phyloP scores from a whole-genome alignment of 2,888 invertebrate genomes.

The Parelbella ahira region DNA sequence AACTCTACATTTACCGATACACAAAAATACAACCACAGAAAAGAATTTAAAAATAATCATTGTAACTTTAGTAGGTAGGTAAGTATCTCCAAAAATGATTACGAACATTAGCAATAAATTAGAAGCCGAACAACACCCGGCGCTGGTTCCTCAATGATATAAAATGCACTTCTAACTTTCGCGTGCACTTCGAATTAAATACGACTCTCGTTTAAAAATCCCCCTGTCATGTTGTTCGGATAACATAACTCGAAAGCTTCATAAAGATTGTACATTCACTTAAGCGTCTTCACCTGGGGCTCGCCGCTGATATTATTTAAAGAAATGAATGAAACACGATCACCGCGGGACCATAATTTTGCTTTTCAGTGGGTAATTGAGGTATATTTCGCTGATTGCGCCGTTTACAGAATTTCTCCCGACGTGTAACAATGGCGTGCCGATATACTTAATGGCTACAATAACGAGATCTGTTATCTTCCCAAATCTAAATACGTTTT shows the following conservation, averaged over 20 bases:
- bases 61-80: no score
- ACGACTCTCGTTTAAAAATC: conserved; percentile 27
- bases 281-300: conserved; percentile 22
- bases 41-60: no score
- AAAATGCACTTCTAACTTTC: conserved; percentile 13
- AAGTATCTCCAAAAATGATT: no score
- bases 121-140: conserved; percentile 9
- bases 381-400: conserved; percentile 14
- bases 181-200: conserved; percentile 7
- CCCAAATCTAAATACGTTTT: no score
- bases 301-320: conserved; percentile 20
- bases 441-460: not conserved
- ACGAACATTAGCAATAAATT: conserved; percentile 38
- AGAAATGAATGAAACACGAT: conserved; percentile 21
- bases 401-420: conserved; percentile 18
- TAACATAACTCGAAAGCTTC: conserved; percentile 44
- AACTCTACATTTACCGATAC: no score
- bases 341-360: conserved; percentile 16
- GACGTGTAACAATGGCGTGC: no score
- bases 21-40: no score
- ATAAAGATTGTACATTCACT: conserved; percentile 24
- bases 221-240: conserved; percentile 38
- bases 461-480: conserved; percentile 25
- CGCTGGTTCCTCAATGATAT: conserved; percentile 17
- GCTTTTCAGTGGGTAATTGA: conserved; percentile 22